phyloP scores from a whole-genome alignment of 2,888 invertebrate genomes.

The Acrobasis consociella region DNA sequence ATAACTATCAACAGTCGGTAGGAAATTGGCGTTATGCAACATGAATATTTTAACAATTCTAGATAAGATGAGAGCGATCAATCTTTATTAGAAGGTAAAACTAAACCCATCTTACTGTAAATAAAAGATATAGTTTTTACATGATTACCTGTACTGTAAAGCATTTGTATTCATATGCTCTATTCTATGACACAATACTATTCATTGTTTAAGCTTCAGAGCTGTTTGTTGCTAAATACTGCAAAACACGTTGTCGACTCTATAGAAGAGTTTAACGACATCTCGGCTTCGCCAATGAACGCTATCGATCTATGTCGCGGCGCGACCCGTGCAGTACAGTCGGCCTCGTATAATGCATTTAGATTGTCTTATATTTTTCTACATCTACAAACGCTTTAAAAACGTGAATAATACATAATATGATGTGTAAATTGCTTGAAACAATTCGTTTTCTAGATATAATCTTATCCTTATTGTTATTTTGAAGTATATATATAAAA shows the following conservation, averaged over 20 bases:
- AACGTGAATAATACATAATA: no score
- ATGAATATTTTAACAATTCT: slow-evolving; percentile 6
- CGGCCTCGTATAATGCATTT: no score
- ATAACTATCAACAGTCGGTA: slow-evolving; percentile 20
- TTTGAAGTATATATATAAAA: no score
- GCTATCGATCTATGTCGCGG: slow-evolving; percentile 1
- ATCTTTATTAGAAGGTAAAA: not conserved
- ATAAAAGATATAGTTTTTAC: no score
- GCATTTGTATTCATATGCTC: not conserved
- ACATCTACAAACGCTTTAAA: not conserved
- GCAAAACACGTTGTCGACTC: slow-evolving; percentile 2
- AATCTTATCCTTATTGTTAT: no score
- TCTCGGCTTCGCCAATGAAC: slow-evolving; percentile 23
- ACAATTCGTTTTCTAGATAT: no score
- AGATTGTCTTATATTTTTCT: no score
- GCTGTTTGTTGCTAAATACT: slow-evolving; percentile 3
- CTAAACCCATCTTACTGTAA: not conserved
- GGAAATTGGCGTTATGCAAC: slow-evolving; percentile 13
- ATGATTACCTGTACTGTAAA: not conserved
- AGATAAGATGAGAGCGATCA: slow-evolving; percentile 3
- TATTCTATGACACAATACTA: not conserved
- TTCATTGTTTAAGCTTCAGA: not conserved
- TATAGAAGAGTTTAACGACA: slow-evolving; percentile 16
- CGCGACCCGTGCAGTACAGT: no score
- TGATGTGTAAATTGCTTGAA: no score